A percentile compares a stretch with the other conserved stretches of the same genome.
Conservation (phyloP, 2,113 vertebrate genomes). For the Okapia johnstoni region DNA sequence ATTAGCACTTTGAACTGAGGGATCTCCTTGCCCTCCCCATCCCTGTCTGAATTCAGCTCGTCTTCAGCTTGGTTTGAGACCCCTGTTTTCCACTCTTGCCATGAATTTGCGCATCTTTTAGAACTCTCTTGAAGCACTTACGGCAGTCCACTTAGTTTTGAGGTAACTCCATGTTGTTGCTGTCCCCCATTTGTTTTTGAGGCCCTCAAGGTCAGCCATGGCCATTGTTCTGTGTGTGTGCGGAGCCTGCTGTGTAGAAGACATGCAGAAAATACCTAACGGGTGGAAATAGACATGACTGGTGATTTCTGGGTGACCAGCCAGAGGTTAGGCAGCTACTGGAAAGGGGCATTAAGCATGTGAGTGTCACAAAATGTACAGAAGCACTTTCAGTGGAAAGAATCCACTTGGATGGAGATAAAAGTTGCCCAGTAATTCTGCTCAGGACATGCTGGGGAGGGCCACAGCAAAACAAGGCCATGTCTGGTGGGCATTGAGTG, state of each 20-base stretch:
- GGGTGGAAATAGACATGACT: background rate
- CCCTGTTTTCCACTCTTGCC: background rate
- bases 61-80: background rate
- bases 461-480: background rate
- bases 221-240: background rate
- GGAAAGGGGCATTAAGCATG: background rate
- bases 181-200: background rate
- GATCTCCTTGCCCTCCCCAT: fast-evolving
- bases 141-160: background rate
- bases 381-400: background rate
- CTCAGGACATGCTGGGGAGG: background rate
- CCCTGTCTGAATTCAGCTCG: background rate
- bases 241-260: background rate
- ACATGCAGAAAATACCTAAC: background rate
- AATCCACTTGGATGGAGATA: background rate
- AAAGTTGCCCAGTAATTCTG: background rate
- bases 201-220: background rate
- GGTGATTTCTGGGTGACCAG: background rate
- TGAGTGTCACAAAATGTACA: too few relatives aligned
- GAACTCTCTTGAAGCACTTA: background rate
- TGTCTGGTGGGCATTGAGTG: background rate
- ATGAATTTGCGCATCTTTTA: background rate
- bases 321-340: background rate
- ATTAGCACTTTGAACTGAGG: background rate
- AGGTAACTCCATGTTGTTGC: background rate